Percentiles rank a stretch among this genome's conserved stretches.
Conservation (phyloP, 2,888 invertebrate genomes). For the Cetonia aurata region DNA sequence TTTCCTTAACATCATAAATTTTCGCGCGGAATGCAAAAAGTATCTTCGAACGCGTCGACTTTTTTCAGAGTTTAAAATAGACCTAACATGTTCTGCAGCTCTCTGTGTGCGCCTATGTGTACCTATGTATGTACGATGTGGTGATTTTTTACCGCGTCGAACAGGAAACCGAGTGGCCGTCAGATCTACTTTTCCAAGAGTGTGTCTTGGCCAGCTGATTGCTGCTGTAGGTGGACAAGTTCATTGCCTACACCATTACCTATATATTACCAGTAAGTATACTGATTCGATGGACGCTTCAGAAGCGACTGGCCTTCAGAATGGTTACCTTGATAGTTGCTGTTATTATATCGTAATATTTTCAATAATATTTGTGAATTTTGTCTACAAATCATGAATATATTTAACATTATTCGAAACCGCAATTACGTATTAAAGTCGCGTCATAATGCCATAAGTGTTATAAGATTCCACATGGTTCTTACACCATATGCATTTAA, state of each 20-base stretch:
- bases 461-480: too few relatives aligned
- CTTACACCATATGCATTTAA: too few relatives aligned
- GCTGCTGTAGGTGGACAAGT: slow-evolving; percentile 54
- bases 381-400: too few relatives aligned
- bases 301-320: too few relatives aligned
- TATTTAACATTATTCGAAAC: too few relatives aligned
- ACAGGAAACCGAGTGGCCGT: slow-evolving; percentile 51
- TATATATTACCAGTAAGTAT: background rate
- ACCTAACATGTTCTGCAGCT: slow-evolving; percentile 32
- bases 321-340: too few relatives aligned
- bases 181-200: slow-evolving; percentile 51
- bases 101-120: background rate
- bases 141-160: slow-evolving; percentile 44
- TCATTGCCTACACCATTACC: slow-evolving; percentile 53
- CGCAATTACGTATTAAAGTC: too few relatives aligned
- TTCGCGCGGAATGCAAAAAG: slow-evolving; percentile 37
- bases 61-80: slow-evolving; percentile 41
- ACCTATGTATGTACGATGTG: background rate
- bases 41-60: slow-evolving; percentile 21
- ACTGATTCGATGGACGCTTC: too few relatives aligned
- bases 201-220: slow-evolving; percentile 50
- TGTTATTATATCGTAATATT: too few relatives aligned
- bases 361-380: too few relatives aligned
- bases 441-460: too few relatives aligned
- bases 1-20: slow-evolving; percentile 43